These are phyloP conservation scores for Platygyra sinensis DNA, from an alignment of 64 coral and sea anemone species.

Conservation along the genomic window DNA sequence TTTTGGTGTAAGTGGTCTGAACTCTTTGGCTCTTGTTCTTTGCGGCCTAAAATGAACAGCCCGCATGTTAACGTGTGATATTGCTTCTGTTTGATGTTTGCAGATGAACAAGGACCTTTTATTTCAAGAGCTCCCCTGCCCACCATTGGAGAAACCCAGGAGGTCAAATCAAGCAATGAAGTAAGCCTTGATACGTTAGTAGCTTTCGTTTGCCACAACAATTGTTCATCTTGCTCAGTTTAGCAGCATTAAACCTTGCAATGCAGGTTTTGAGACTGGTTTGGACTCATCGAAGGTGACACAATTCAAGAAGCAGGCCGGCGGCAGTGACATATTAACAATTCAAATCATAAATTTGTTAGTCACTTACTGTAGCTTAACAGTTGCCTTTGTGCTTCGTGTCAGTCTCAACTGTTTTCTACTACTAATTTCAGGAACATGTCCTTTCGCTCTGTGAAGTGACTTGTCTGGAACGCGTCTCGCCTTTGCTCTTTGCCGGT, in stretches of 20 bases:
- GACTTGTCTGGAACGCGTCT: constrained; percentile 79
- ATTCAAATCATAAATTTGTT: not conserved
- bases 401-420: not conserved
- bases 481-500: constrained; percentile 73
- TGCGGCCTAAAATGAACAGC: not conserved
- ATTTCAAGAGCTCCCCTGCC: constrained; percentile 71
- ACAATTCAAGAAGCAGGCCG: too few species aligned
- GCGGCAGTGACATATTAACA: too few species aligned
- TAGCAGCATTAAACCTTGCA: too few species aligned
- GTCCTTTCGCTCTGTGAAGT: constrained; percentile 77
- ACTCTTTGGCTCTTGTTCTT: too few species aligned
- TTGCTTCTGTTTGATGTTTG: not conserved
- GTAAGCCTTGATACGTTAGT: not conserved
- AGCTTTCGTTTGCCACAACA: too few species aligned
- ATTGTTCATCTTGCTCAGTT: too few species aligned
- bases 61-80: not conserved
- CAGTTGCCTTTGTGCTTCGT: not conserved
- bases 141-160: constrained; percentile 63
- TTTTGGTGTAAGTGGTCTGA: too few species aligned
- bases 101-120: constrained; percentile 71
- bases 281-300: too few species aligned
- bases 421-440: not conserved
- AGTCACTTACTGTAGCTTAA: not conserved
- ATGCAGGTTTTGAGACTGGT: too few species aligned
- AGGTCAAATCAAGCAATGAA: constrained; percentile 39